Evolutionary conservation across 2,797 vertebrate species (phyloP), one percentile per base, ranked within the genome.

Genomic region (Sternarchorhynchus goeldii): DNA sequence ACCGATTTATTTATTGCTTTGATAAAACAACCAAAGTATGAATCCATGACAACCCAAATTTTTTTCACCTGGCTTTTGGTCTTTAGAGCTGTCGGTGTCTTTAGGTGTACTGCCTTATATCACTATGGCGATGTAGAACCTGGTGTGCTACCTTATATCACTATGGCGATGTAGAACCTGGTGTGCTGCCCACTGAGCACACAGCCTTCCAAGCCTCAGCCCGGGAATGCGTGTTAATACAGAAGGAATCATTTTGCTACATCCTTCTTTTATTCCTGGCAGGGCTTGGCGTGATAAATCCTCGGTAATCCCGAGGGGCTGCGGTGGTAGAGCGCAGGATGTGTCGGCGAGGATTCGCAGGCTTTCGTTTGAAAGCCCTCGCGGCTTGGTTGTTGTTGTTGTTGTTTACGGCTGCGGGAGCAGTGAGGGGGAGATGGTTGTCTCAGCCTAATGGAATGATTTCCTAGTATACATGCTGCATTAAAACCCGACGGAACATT

Each of bases 301-400:
- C 59, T 73, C 32, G 66, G 32, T 21, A 41, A 31, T 79, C 59
- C 45, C 6, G 14, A 65, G 57, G 53, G 36, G 60, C 10, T n/a
- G 57, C 50, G 62, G 45, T 50, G 29, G 71, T 62, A 77, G 53
- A 60, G 75, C 21, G 69, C 36, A 73, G 65, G 65, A 76, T 36
- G 32, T 76, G n/a, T 83, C 50, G 34, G 65, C 41, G 53, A 77
- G 76, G 57, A 78, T 68, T 62, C 66, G 68, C 18, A 31, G 65
- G 69, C 66, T 67, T 62, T 74, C 59, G 68, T 79, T 74, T 17
- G 29, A 67, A 75, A 78, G 76, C 60, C 29, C 85, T 75, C 53
- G 58, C 36, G 50, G 63, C 21, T 82, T 81, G 84, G 62, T 18
- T 78, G 70, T 29, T 73, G 45, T 82, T 78, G 62, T 18, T 78